phyloP scores from a whole-genome alignment of 2,113 vertebrate genomes.

The Etia nguti region DNA sequence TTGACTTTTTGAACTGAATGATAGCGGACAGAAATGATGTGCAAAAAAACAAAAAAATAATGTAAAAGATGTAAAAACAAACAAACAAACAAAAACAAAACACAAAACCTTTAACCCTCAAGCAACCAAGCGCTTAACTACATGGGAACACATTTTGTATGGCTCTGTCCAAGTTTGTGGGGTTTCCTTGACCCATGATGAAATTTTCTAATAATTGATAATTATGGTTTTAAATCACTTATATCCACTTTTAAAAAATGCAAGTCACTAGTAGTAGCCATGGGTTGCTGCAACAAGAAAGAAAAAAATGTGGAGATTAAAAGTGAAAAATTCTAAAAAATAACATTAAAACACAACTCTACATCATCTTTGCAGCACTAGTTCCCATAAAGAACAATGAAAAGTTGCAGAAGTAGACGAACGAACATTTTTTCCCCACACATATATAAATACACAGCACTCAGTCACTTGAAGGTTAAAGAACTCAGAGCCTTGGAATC shows the following conservation, averaged over 20 bases:
- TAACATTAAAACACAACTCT: accelerated
- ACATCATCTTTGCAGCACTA: background rate
- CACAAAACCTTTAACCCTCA: background rate
- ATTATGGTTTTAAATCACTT: background rate
- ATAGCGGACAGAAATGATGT: background rate
- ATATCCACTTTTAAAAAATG: background rate
- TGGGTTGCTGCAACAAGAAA: background rate
- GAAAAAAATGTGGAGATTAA: background rate
- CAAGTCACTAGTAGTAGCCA: background rate
- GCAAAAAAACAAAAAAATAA: background rate
- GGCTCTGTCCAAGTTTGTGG: accelerated
- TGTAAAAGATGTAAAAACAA: background rate
- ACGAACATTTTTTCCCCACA: background rate
- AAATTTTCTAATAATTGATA: background rate
- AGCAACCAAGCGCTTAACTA: background rate
- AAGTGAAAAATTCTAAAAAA: background rate
- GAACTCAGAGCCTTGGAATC: background rate
- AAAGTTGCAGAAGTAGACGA: background rate
- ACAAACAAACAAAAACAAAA: background rate
- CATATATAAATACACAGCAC: background rate
- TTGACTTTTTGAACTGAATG: background rate
- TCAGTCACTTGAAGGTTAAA: background rate
- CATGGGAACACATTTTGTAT: background rate
- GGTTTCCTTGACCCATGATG: background rate
- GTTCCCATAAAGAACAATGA: background rate